A percentile compares a stretch with the other conserved stretches of the same genome.
Conservation (phyloP, 2,113 vertebrate genomes). For the Tinamus guttatus region DNA sequence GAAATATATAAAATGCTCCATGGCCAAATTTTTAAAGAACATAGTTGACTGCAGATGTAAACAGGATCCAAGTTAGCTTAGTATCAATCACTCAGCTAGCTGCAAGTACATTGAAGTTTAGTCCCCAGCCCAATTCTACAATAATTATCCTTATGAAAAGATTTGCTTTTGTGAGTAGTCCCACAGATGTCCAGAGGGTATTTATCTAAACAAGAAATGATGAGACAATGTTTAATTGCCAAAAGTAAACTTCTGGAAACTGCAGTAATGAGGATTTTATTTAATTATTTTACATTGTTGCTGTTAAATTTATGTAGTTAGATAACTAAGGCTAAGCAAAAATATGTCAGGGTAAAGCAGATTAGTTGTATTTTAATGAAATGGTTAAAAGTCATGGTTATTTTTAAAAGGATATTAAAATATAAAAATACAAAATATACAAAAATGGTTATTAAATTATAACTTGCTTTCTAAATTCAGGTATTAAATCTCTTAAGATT, state of each 20-base stretch:
- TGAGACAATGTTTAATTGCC: not conserved
- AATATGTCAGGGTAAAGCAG: not conserved
- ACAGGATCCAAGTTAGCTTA: not conserved
- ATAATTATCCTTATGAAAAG: not conserved
- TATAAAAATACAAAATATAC: not conserved
- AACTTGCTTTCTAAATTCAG: not conserved
- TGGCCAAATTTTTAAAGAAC: not conserved
- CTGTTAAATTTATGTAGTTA: not conserved
- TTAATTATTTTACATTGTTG: not conserved
- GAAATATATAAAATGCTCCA: rapidly evolving
- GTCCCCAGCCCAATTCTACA: not conserved
- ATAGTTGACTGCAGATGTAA: not conserved
- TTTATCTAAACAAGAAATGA: not conserved
- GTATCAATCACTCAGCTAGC: not conserved
- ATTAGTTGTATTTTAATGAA: not conserved
- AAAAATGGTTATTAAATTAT: not conserved
- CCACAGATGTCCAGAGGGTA: not conserved
- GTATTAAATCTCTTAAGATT: not conserved
- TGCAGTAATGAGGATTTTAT: not conserved
- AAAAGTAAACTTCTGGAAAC: not conserved
- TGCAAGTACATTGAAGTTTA: not conserved
- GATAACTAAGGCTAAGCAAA: not conserved
- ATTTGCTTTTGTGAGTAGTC: not conserved
- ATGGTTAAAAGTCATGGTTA: not conserved
- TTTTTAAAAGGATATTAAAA: not conserved